Evolutionary conservation across 2,888 invertebrate species (phyloP).

Genomic region (Anarsia innoxiella): DNA sequence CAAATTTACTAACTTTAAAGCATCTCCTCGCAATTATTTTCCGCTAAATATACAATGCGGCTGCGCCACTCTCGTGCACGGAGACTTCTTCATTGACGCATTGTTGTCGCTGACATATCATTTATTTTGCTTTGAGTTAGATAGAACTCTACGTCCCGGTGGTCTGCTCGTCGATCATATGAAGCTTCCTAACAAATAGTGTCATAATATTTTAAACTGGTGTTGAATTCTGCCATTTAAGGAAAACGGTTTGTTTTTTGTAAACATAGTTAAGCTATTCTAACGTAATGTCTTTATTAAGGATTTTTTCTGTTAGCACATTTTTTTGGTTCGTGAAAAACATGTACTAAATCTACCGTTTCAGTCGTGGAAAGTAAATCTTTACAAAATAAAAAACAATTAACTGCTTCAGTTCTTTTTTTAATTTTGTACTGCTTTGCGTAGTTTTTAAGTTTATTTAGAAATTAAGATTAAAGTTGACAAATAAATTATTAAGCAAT

Average conservation of each 20-base stretch:
- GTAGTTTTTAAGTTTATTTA: too few species aligned
- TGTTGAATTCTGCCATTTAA: slow-evolving; percentile 40
- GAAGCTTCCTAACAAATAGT: slow-evolving; percentile 29
- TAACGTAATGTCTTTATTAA: too few species aligned
- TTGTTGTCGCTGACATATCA: slow-evolving; percentile 62
- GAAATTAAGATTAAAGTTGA: too few species aligned
- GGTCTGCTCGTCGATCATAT: slow-evolving; percentile 37
- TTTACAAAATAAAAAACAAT: too few species aligned
- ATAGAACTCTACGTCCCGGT: slow-evolving; percentile 43
- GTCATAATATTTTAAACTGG: slow-evolving; percentile 61
- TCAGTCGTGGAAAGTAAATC: too few species aligned
- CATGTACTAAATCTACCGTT: too few species aligned
- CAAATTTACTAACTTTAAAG: slow-evolving; percentile 59
- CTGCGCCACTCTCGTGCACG: slow-evolving; percentile 29
- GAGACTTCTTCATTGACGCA: slow-evolving; percentile 56
- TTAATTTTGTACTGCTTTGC: too few species aligned
- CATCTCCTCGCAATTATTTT: slow-evolving; percentile 52
- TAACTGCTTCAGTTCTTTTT: too few species aligned
- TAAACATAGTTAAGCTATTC: too few species aligned
- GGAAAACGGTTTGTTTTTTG: slow-evolving; percentile 5
- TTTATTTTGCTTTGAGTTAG: slow-evolving; percentile 54
- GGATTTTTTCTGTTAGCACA: too few species aligned
- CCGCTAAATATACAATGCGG: slow-evolving; percentile 48
- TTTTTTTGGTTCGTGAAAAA: too few species aligned
- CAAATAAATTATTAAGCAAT: too few species aligned